These are phyloP conservation scores for Phoenicopterus ruber DNA, from an alignment of 2,113 vertebrate genomes.

Conservation along the genomic window DNA sequence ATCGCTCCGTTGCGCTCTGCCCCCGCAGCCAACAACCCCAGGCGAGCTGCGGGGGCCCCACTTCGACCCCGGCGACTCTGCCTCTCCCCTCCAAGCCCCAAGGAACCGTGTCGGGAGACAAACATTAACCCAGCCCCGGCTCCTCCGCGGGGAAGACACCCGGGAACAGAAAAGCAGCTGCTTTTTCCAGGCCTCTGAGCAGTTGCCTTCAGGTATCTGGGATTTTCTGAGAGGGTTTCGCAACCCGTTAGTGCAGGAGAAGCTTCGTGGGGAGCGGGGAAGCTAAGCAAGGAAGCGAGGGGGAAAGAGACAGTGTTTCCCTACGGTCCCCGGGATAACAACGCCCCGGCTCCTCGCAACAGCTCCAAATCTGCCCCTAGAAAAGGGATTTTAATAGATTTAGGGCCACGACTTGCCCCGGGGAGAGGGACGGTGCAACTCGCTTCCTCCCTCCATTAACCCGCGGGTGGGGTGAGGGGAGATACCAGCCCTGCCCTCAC, in stretches of 20 bases:
- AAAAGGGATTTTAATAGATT: neutral
- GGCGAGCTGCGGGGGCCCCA: neutral
- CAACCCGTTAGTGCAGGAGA: neutral
- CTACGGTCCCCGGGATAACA: rapidly evolving
- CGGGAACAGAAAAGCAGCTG: neutral
- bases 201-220: neutral
- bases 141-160: neutral
- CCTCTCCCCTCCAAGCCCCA: neutral
- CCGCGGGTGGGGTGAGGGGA: neutral
- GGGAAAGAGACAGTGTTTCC: rapidly evolving
- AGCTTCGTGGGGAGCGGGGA: neutral
- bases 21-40: neutral
- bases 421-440: neutral
- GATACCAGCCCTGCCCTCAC: neutral
- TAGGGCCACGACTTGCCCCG: neutral
- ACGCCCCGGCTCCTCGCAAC: neutral
- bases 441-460: neutral
- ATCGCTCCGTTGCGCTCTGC: neutral
- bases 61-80: neutral
- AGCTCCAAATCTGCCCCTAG: neutral
- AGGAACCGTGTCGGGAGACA: neutral
- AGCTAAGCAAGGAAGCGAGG: too few relatives aligned
- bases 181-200: neutral
- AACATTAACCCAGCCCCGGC: neutral
- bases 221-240: neutral